These are phyloP conservation scores for Phaetusa simplex DNA, from an alignment of 2,113 vertebrate species.

Conservation along the genomic window DNA sequence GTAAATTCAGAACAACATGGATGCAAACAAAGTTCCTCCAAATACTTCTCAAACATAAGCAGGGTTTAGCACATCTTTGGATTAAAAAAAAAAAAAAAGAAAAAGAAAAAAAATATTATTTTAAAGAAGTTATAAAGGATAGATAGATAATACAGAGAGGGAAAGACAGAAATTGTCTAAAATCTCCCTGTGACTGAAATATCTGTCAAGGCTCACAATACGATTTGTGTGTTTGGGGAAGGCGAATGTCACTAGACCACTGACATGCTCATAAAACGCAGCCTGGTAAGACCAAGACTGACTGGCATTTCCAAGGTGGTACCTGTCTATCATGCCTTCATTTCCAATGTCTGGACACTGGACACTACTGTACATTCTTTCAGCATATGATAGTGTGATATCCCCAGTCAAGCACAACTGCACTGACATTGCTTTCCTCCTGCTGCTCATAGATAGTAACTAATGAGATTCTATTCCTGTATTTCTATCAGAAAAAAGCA, in stretches of 20 bases:
- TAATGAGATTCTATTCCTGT: background rate
- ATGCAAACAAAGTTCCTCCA: background rate
- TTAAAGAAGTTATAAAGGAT: background rate
- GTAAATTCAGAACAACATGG: background rate
- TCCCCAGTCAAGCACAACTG: background rate
- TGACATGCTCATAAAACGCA: background rate
- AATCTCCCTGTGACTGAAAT: background rate
- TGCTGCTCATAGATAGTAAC: background rate
- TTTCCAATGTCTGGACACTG: background rate
- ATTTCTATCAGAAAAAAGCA: background rate
- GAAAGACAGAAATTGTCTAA: background rate
- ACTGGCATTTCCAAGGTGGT: background rate
- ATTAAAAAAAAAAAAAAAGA: background rate
- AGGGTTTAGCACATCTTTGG: background rate
- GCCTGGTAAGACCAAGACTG: background rate
- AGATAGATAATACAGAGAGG: background rate
- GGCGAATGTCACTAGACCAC: background rate
- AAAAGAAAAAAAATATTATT: background rate
- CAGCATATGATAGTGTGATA: background rate
- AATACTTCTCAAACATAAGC: background rate
- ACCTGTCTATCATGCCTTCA: background rate
- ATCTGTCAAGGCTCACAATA: background rate
- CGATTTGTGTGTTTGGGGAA: background rate
- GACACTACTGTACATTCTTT: background rate
- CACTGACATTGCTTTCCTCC: background rate